Conservation (phyloP, 53 echinoderm and acorn worm genomes). For the Echinarachnius parma region DNA sequence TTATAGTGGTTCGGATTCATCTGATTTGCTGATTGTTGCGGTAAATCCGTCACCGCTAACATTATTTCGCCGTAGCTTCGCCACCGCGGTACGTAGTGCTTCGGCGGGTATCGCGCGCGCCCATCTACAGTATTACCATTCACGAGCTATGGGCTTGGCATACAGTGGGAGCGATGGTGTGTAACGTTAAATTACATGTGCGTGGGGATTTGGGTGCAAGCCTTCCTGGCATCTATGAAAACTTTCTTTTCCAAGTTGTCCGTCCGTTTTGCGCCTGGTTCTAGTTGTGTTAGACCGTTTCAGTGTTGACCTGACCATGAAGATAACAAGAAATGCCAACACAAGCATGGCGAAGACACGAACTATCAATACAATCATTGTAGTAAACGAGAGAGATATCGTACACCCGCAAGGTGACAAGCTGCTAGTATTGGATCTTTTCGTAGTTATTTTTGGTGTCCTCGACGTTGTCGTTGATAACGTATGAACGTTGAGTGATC, state of each 20-base stretch:
- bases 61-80: background rate
- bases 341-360: conserved; percentile 3
- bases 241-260: background rate
- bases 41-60: background rate
- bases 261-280: background rate
- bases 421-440: too few species aligned
- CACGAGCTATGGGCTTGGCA: conserved; percentile 16
- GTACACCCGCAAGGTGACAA: too few species aligned
- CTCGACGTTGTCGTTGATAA: too few species aligned
- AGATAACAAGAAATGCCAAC: background rate
- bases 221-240: background rate
- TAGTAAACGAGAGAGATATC: too few species aligned
- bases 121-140: conserved; percentile 16
- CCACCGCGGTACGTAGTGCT: conserved; percentile 24
- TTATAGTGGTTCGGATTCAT: conserved; percentile 14
- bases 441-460: too few species aligned
- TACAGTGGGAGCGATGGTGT: conserved; percentile 15
- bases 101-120: conserved; percentile 14
- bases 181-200: conserved; percentile 18
- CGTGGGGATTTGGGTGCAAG: background rate
- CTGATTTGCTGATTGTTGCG: background rate
- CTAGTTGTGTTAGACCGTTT: conserved; percentile 4
- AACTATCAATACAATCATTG: too few species aligned
- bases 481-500: too few species aligned
- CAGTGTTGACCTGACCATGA: conserved; percentile 2